These are phyloP conservation scores for Harpagifer antarcticus DNA, from an alignment of 2,797 vertebrate species.

Conservation along the genomic window DNA sequence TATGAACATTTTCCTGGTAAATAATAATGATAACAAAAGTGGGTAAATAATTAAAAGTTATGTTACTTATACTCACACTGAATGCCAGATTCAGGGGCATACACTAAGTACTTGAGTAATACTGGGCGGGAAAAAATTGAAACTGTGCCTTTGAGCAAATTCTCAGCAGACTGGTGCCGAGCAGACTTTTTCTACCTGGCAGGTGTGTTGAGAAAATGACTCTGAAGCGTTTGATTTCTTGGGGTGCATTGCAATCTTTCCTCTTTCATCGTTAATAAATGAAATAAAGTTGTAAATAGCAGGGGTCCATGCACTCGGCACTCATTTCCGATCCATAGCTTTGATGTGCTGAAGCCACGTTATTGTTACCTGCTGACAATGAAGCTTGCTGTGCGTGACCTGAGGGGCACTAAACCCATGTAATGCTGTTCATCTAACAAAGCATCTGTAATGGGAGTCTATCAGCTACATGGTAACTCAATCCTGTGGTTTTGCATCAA, in stretches of 20 bases:
- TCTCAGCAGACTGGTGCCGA: constrained; percentile 8
- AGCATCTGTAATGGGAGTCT: constrained; percentile 24
- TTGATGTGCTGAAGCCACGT: constrained; percentile 67
- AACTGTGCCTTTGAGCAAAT: neutral
- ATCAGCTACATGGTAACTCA: neutral
- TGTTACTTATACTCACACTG: no score
- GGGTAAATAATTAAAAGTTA: no score
- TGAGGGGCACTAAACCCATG: constrained; percentile 6
- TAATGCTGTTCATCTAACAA: neutral
- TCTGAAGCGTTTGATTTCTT: constrained; percentile 66
- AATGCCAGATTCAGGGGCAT: no score
- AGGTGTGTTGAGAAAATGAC: constrained; percentile 66
- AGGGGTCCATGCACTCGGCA: constrained; percentile 46
- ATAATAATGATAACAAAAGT: no score
- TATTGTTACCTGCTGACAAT: constrained; percentile 75
- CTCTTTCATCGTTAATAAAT: constrained; percentile 74
- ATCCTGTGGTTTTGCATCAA: neutral
- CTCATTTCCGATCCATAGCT: constrained; percentile 70
- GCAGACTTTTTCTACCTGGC: constrained; percentile 44
- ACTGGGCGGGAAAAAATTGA: neutral
- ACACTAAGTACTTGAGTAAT: neutral
- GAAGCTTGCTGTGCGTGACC: constrained; percentile 42
- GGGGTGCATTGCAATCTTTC: constrained; percentile 35
- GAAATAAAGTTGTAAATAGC: constrained; percentile 74
- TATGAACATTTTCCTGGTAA: no score